These are phyloP conservation scores for Hirtodrosophila duncani DNA, from an alignment of 2,888 invertebrate genomes.

Conservation along the genomic window DNA sequence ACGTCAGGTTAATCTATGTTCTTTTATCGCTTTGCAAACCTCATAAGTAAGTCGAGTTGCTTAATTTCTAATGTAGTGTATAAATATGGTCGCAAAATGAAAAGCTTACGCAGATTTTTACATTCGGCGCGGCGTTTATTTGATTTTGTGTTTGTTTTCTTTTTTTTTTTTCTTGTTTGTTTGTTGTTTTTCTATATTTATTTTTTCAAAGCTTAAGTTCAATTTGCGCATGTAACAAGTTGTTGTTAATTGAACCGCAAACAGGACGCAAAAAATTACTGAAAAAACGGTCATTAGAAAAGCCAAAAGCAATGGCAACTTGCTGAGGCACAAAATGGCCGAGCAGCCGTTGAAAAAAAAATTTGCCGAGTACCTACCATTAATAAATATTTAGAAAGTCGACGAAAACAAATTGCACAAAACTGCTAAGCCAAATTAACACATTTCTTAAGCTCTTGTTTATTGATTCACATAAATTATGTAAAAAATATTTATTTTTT, in stretches of 20 bases:
- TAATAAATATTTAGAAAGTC: constrained; percentile 56
- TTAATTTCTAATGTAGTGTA: constrained; percentile 2
- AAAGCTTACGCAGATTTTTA: constrained; percentile 44
- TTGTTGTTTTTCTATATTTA: constrained; percentile 13
- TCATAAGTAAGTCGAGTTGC: too few species aligned
- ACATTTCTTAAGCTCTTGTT: constrained; percentile 44
- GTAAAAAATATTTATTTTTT: constrained; percentile 39
- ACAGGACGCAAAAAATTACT: constrained; percentile 30
- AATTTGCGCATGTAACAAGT: constrained; percentile 71
- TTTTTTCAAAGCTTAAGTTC: constrained; percentile 45
- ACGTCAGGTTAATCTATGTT: too few species aligned
- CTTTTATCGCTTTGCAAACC: too few species aligned
- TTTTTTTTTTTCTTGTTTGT: not conserved
- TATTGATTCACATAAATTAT: constrained; percentile 45
- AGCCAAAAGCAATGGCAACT: constrained; percentile 42
- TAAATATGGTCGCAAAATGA: constrained; percentile 43
- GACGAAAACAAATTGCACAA: constrained; percentile 28
- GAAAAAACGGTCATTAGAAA: constrained; percentile 45
- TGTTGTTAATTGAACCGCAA: constrained; percentile 70
- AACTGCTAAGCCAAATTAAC: constrained; percentile 52
- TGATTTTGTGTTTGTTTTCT: constrained; percentile 27
- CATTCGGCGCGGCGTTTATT: constrained; percentile 53
- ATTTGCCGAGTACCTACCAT: constrained; percentile 12
- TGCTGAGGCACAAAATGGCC: constrained; percentile 55
- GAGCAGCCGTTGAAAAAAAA: not conserved